Evolutionary conservation across 2,113 vertebrate species (phyloP).

Genomic region (Sus scrofa): DNA sequence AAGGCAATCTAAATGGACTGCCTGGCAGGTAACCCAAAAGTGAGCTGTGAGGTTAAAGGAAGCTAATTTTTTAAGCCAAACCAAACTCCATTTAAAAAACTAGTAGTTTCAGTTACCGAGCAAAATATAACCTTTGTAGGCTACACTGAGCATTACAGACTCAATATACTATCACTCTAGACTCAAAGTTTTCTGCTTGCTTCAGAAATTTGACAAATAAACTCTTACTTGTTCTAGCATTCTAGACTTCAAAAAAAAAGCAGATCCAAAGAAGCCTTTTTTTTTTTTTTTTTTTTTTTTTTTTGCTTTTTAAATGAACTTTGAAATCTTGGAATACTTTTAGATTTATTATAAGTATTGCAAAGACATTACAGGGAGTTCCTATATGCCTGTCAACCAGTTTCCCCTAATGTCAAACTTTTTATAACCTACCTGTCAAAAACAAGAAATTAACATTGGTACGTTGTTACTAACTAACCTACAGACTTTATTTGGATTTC

Average conservation of each 20-base stretch:
- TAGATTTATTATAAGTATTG: not conserved
- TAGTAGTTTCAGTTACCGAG: not conserved
- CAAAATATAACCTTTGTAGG: constrained; percentile 9
- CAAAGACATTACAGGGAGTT: not conserved
- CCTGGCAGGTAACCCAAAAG: not conserved
- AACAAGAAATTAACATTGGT: not conserved
- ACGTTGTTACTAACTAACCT: not conserved
- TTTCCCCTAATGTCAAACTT: not conserved
- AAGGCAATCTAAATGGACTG: fast-evolving
- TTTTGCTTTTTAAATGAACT: not conserved
- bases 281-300: not conserved
- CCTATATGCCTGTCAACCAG: not conserved
- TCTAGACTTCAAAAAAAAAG: not conserved
- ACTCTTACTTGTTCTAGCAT: not conserved
- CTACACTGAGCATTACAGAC: not conserved
- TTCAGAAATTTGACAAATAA: constrained; percentile 24
- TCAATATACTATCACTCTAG: not conserved
- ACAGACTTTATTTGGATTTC: not conserved
- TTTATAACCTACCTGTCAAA: not conserved
- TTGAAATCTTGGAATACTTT: constrained; percentile 38
- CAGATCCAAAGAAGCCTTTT: not conserved
- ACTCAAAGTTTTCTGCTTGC: constrained; percentile 1
- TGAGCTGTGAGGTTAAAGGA: not conserved
- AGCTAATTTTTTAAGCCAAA: not conserved
- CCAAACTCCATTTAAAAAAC: fast-evolving